Conservation (phyloP, 2,113 vertebrate species). For the Dinomys branickii region DNA sequence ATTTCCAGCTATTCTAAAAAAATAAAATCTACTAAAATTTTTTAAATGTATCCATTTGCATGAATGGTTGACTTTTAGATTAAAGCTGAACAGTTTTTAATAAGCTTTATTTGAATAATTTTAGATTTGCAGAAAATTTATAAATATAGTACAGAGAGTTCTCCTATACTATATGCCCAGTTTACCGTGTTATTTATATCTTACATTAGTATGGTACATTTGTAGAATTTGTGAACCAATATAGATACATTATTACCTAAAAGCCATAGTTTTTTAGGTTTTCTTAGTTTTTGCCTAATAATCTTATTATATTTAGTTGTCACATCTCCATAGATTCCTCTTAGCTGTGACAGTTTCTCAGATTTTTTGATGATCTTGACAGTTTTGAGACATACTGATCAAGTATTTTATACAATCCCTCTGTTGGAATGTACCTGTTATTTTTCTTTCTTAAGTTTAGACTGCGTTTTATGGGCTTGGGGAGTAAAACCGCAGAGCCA, state of each 20-base stretch:
- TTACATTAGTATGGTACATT: neutral
- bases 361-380: conserved; percentile 23
- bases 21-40: neutral
- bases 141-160: neutral
- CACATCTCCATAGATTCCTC: neutral
- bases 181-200: neutral
- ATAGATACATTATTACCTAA: neutral
- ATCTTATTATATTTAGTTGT: neutral
- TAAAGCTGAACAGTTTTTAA: neutral
- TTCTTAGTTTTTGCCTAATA: conserved; percentile 39
- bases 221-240: neutral
- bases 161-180: neutral
- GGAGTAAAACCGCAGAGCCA: neutral
- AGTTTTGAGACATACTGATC: neutral
- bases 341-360: neutral
- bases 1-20: conserved; percentile 30
- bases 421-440: neutral
- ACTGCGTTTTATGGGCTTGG: neutral
- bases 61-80: neutral
- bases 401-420: neutral
- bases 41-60: neutral
- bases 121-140: neutral
- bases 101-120: neutral
- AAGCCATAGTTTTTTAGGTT: neutral
- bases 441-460: neutral